Conservation (phyloP, 2,888 invertebrate species). For the Nomada flava region DNA sequence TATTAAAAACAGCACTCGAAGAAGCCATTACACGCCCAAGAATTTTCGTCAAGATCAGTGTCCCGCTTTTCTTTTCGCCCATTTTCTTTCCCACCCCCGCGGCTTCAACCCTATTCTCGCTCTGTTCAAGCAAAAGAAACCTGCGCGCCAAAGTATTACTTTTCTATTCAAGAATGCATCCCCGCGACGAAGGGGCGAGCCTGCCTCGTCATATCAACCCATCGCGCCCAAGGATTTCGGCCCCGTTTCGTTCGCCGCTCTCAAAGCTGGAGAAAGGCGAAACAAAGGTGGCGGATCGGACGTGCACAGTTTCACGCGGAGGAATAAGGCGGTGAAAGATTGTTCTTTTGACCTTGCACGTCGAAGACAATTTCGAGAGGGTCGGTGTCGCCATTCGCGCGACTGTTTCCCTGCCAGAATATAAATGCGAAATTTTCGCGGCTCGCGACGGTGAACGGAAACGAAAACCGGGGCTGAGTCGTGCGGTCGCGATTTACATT, state of each 20-base stretch:
- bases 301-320: neutral
- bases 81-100: no score
- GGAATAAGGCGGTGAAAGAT: slow-evolving; percentile 13
- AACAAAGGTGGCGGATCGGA: neutral
- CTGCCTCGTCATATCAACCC: slow-evolving; percentile 14
- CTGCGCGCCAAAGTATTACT: neutral
- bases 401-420: slow-evolving; percentile 56
- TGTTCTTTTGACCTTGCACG: slow-evolving; percentile 51
- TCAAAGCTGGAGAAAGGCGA: neutral
- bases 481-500: slow-evolving; percentile 60
- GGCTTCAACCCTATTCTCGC: neutral
- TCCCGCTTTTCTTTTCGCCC: no score
- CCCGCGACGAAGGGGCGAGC: neutral
- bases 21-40: no score
- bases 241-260: neutral
- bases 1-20: no score
- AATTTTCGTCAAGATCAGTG: no score
- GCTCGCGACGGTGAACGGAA: slow-evolving; percentile 11
- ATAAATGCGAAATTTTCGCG: slow-evolving; percentile 68
- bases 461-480: slow-evolving; percentile 17
- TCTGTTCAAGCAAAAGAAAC: neutral
- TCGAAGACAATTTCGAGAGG: slow-evolving; percentile 59
- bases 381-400: slow-evolving; percentile 27
- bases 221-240: slow-evolving; percentile 5
- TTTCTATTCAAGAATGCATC: slow-evolving; percentile 2